Conservation (phyloP, 2,113 vertebrate species). For the Calidris pygmaea region DNA sequence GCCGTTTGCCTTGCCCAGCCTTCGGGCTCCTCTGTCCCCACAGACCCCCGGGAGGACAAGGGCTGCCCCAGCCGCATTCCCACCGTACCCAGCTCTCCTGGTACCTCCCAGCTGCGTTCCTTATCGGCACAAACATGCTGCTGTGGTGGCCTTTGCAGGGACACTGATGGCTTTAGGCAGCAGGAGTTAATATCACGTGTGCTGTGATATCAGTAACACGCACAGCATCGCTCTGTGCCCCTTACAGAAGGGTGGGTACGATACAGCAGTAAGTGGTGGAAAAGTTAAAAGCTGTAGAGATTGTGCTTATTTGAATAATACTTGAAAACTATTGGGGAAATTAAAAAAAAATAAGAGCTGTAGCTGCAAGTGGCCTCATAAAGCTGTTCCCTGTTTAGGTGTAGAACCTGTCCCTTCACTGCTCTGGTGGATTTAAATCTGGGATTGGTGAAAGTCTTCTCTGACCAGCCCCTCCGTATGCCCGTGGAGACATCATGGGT, state of each 20-base stretch:
- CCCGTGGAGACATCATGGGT: neutral
- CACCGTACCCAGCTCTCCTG: no score
- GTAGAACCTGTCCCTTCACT: neutral
- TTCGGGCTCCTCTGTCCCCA: neutral
- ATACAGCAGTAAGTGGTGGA: rapidly evolving
- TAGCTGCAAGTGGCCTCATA: neutral
- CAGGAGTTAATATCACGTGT: rapidly evolving
- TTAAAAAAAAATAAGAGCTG: neutral
- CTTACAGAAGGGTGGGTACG: rapidly evolving
- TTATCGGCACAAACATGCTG: rapidly evolving
- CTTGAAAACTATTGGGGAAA: no score
- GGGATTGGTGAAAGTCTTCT: neutral
- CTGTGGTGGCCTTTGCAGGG: neutral
- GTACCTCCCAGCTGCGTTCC: neutral
- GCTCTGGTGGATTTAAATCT: neutral
- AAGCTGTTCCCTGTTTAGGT: neutral
- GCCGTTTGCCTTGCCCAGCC: rapidly evolving
- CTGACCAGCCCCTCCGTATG: neutral
- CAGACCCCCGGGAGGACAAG: neutral
- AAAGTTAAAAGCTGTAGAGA: rapidly evolving
- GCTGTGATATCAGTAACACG: rapidly evolving
- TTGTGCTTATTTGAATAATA: no score
- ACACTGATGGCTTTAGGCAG: neutral
- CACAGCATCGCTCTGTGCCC: rapidly evolving
- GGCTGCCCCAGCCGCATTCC: neutral